Percentiles rank a stretch among this genome's conserved stretches.
These are phyloP conservation scores for Caiman crocodilus DNA, from an alignment of 2,797 vertebrate genomes.

Conservation along the genomic window DNA sequence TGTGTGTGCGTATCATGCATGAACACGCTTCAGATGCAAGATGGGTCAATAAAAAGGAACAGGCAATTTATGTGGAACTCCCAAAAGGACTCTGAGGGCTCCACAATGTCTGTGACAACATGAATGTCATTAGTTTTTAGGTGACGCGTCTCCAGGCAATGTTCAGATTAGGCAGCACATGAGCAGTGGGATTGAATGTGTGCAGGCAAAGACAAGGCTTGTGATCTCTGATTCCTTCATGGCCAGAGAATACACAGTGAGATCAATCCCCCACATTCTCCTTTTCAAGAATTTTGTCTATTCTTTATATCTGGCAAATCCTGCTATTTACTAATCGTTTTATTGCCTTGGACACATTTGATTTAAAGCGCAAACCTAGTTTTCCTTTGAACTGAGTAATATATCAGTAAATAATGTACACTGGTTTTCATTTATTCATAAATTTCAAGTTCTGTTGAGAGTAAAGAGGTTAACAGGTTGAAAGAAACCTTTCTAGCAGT, in stretches of 20 bases:
- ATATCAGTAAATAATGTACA: neutral
- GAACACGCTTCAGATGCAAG: neutral
- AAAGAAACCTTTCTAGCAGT: rapidly evolving
- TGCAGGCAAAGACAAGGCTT: neutral
- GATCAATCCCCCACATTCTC: rapidly evolving
- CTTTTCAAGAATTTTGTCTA: neutral
- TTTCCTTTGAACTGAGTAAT: neutral
- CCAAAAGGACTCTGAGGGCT: neutral
- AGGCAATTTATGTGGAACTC: neutral
- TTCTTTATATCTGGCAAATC: neutral
- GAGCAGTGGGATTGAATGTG: neutral
- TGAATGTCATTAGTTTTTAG: neutral
- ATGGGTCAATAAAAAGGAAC: neutral
- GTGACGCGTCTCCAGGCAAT: rapidly evolving
- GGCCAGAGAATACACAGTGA: neutral
- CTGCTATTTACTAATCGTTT: neutral
- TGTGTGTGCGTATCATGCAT: neutral
- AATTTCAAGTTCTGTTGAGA: neutral
- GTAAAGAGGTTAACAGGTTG: neutral
- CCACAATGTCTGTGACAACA: rapidly evolving
- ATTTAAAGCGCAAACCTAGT: neutral
- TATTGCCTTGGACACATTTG: neutral
- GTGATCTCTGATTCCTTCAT: neutral
- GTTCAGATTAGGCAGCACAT: rapidly evolving
- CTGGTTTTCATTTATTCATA: neutral